These are phyloP conservation scores for Periphyllus acericola DNA, from an alignment of 2,888 invertebrate genomes.

Conservation along the genomic window DNA sequence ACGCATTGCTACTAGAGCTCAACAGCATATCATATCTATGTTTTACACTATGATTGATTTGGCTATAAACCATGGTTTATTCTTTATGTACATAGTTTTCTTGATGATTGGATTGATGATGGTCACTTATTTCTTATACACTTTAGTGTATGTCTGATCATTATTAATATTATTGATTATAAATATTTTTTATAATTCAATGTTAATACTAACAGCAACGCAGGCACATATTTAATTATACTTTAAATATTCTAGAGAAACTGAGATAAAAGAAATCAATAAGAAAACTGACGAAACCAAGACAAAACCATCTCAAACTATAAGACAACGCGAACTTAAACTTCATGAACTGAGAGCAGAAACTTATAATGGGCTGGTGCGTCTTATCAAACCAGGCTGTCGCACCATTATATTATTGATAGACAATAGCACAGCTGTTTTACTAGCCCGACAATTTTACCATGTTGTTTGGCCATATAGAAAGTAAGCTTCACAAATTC, in stretches of 20 bases:
- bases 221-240: background rate
- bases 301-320: conserved; percentile 46
- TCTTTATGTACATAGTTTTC: conserved; percentile 45
- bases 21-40: conserved; percentile 47
- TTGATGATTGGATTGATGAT: conserved; percentile 50
- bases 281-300: conserved; percentile 35
- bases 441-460: conserved; percentile 90
- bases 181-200: too few relatives aligned
- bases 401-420: conserved; percentile 91
- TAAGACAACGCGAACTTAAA: conserved; percentile 72
- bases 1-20: conserved; percentile 51
- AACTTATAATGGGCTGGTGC: conserved; percentile 93
- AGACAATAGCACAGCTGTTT: conserved; percentile 86
- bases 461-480: conserved; percentile 95
- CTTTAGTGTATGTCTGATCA: conserved; percentile 41
- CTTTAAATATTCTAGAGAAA: conserved; percentile 31
- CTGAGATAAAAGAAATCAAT: conserved; percentile 48
- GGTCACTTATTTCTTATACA: conserved; percentile 38
- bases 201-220: background rate
- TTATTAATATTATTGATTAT: too few relatives aligned
- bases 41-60: conserved; percentile 48
- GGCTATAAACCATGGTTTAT: conserved; percentile 43
- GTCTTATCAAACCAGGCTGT: conserved; percentile 93
- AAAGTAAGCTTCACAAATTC: conserved; percentile 73
- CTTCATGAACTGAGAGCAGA: conserved; percentile 93